Conservation (phyloP, 2,113 vertebrate species). For the Albula glossodonta region DNA sequence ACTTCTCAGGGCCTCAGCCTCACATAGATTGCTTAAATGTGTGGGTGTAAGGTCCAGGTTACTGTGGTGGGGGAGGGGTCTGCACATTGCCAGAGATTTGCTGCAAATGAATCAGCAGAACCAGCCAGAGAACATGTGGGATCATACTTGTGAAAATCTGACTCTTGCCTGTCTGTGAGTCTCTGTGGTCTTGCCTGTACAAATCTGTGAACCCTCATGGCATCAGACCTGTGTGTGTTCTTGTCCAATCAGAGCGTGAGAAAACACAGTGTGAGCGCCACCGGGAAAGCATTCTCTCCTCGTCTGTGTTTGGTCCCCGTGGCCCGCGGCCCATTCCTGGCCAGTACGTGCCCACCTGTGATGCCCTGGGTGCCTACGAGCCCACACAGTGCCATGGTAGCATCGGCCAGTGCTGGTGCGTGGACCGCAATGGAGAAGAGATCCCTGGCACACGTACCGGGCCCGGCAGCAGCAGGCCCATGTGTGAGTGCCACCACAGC, state of each 20-base stretch:
- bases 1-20: not conserved
- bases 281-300: constrained; percentile 57
- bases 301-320: constrained; percentile 35
- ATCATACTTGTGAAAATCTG: not conserved
- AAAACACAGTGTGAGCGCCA: constrained; percentile 80
- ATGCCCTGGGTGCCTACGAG: constrained; percentile 72
- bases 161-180: no score
- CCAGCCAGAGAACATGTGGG: not conserved
- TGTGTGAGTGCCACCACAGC: constrained; percentile 73
- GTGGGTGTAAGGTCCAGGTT: no score
- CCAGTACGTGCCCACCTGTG: constrained; percentile 79
- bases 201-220: not conserved
- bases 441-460: constrained; percentile 77
- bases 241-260: constrained; percentile 62
- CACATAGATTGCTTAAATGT: not conserved
- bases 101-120: not conserved
- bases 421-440: constrained; percentile 78
- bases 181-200: not conserved
- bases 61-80: no score
- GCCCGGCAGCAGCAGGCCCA: constrained; percentile 59
- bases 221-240: not conserved
- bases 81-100: no score
- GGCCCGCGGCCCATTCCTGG: constrained; percentile 46
- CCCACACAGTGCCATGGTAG: constrained; percentile 79
- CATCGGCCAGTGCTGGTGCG: constrained; percentile 85